Evolutionary conservation across 2,797 vertebrate species (phyloP).

Genomic region (Sebastolobus alascanus): DNA sequence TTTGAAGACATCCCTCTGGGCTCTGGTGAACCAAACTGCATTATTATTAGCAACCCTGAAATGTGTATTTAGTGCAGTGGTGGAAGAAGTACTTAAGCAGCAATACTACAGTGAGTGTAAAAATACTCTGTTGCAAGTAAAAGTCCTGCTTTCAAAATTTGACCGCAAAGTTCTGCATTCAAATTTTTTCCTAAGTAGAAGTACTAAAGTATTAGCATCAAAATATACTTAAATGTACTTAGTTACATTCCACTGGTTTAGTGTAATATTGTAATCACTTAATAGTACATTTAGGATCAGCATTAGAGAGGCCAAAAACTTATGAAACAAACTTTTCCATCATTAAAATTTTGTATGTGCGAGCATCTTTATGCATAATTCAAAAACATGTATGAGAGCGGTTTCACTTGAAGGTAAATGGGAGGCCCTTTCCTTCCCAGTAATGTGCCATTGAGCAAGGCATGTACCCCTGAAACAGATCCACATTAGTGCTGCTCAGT

Average conservation of each 20-base stretch:
- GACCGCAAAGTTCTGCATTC: too few species aligned
- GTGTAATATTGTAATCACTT: not conserved
- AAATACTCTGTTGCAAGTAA: too few species aligned
- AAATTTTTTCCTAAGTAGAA: not conserved
- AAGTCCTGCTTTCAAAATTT: too few species aligned
- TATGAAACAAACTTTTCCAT: not conserved
- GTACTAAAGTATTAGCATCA: not conserved
- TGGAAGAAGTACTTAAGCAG: not conserved
- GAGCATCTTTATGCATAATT: not conserved
- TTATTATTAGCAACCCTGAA: not conserved
- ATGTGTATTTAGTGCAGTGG: not conserved
- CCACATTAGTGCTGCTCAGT: constrained; percentile 60
- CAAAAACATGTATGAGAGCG: not conserved
- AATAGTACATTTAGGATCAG: not conserved
- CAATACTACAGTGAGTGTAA: too few species aligned
- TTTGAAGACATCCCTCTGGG: not conserved
- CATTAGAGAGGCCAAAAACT: not conserved
- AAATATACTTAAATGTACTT: not conserved
- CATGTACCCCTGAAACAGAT: constrained; percentile 14
- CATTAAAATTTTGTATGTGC: not conserved
- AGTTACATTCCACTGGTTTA: not conserved
- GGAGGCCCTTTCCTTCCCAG: constrained; percentile 5
- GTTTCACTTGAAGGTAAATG: not conserved
- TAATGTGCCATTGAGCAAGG: constrained; percentile 20
- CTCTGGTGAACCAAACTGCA: not conserved